Evolutionary conservation across 2,113 vertebrate genomes (phyloP), one percentile per base, ranked within the genome.

Genomic region (Microtus montanus): DNA sequence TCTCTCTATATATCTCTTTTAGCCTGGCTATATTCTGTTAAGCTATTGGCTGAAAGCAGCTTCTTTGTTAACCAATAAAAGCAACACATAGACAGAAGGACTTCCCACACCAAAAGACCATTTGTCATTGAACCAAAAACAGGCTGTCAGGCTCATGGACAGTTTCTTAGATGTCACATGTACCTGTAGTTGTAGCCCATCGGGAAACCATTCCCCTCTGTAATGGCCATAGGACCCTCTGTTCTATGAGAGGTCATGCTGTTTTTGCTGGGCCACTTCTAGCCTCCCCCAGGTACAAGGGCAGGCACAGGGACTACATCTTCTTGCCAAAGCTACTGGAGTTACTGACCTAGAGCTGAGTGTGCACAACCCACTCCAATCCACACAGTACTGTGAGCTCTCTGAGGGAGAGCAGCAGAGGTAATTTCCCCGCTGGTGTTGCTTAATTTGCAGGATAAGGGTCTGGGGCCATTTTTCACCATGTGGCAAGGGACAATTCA

Each of bases 401-500:
- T 88, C 33, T 94, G 41, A 41, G 91, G 88, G 71, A 92, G 44
- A 8, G 2, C 68, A 14, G 47, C 61, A 24, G 89, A 87, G 78
- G 87, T 33, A 26, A 52, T 54, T 88, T 90, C 92, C 71, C 79
- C 38, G n/a, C 22, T 79, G 24, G 38, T 20, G 7, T 89, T 94
- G 79, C 35, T 90, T 92, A 90, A 12, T 86, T 83, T 75, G 35
- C 70, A 94, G 89, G 91, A 30, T 73, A 80, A 93, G 28, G 15
- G 14, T 44, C 15, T n/a, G 20, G 73, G 20, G 35, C 17, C 74
- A 73, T 92, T 95, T 95, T 79, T 95, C 11, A 94, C 41, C 38
- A 58, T 19, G 5, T 68, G 28, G 73, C 7, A 78, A 89, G 8
- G 93, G 38, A 14, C 71, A 80, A 64, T 80, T 80, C n/a, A 54